phyloP scores from a whole-genome alignment of 2,113 vertebrate genomes.

The Protobothrops flavoviridis region DNA sequence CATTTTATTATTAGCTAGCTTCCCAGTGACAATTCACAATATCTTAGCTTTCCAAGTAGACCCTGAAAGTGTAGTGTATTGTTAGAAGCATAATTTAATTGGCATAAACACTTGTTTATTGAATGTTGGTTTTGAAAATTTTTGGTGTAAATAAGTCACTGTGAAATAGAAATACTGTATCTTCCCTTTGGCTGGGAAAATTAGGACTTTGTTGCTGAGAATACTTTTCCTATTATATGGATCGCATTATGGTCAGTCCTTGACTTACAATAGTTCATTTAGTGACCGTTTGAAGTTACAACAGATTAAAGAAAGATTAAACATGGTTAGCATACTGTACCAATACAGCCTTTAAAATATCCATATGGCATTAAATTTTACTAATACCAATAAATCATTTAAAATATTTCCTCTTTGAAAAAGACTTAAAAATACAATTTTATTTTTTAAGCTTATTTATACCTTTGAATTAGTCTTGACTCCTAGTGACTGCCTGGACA shows the following conservation, averaged over 20 bases:
- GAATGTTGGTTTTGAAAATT: neutral
- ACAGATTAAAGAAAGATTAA: neutral
- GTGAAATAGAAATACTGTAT: neutral
- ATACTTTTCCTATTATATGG: neutral
- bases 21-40: neutral
- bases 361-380: neutral
- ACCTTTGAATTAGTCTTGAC: neutral
- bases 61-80: neutral
- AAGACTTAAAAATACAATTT: neutral
- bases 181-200: neutral
- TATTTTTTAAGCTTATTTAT: neutral
- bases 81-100: neutral
- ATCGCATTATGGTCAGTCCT: neutral
- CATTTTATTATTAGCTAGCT: neutral
- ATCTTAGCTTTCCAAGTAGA: neutral
- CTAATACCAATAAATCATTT: neutral
- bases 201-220: neutral
- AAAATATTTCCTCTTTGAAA: neutral
- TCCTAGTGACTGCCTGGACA: neutral
- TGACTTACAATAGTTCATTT: too few species aligned
- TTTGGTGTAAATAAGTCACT: neutral
- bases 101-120: neutral
- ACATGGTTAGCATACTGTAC: neutral
- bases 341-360: neutral
- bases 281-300: too few species aligned